phyloP scores from a whole-genome alignment of 2,888 invertebrate species.

The Acanthosepion lycidas region DNA sequence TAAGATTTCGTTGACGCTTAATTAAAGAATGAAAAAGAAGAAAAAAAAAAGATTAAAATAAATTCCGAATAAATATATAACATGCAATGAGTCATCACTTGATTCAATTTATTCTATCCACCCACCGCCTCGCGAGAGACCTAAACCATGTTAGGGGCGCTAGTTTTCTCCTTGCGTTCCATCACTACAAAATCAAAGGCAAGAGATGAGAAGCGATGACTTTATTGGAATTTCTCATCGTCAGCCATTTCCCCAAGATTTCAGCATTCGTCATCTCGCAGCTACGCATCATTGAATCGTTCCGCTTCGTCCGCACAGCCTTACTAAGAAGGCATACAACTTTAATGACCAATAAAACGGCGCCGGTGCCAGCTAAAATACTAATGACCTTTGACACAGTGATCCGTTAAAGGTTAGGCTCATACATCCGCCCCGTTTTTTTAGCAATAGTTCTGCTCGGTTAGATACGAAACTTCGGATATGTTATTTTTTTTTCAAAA shows the following conservation, averaged over 20 bases:
- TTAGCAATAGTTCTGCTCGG: neutral
- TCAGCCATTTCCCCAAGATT: neutral
- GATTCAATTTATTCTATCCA: neutral
- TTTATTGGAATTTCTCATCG: constrained; percentile 3
- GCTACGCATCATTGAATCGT: neutral
- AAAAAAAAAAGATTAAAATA: neutral
- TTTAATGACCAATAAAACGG: constrained; percentile 14
- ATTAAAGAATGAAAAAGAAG: neutral
- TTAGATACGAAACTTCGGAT: constrained; percentile 1
- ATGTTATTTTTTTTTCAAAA: neutral
- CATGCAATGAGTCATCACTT: neutral
- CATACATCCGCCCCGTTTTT: neutral
- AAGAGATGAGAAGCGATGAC: neutral
- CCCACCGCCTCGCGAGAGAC: neutral
- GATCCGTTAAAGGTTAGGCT: neutral
- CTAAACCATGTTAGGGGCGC: neutral
- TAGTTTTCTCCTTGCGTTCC: neutral
- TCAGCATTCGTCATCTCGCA: neutral
- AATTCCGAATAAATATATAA: neutral
- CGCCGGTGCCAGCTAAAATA: constrained; percentile 33
- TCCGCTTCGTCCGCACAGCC: neutral
- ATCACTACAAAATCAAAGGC: neutral
- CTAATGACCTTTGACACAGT: neutral
- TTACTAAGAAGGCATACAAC: neutral
- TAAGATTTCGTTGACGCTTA: neutral